Conservation (phyloP, 2,888 invertebrate species). For the Rugalucina vietnamica region DNA sequence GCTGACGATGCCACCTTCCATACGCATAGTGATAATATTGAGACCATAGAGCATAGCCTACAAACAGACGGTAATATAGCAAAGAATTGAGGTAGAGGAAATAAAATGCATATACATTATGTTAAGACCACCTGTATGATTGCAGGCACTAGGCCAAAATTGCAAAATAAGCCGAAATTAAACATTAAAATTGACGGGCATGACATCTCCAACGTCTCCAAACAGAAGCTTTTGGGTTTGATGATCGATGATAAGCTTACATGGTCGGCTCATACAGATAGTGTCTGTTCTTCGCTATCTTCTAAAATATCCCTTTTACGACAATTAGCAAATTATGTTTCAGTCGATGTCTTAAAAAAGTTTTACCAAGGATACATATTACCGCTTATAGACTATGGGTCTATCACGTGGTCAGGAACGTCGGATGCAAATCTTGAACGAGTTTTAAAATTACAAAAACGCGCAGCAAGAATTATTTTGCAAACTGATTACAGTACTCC, state of each 20-base stretch:
- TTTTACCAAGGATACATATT: not conserved
- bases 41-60: not conserved
- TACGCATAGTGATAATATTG: not conserved
- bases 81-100: not conserved
- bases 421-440: not conserved
- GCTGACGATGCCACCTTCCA: not conserved
- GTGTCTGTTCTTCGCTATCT: not conserved
- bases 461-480: not conserved
- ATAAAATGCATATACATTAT: not conserved
- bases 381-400: too few relatives aligned
- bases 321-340: not conserved
- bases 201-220: not conserved
- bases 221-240: not conserved
- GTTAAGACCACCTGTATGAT: not conserved
- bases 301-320: not conserved
- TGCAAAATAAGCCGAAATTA: too few relatives aligned
- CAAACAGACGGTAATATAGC: not conserved
- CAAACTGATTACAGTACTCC: not conserved
- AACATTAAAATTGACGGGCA: not conserved
- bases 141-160: not conserved
- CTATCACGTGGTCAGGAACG: not conserved
- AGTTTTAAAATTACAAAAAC: not conserved
- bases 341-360: not conserved
- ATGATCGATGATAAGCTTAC: not conserved
- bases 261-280: not conserved